Evolutionary conservation across 2,113 vertebrate genomes (phyloP).

Genomic region (Calonectris borealis): DNA sequence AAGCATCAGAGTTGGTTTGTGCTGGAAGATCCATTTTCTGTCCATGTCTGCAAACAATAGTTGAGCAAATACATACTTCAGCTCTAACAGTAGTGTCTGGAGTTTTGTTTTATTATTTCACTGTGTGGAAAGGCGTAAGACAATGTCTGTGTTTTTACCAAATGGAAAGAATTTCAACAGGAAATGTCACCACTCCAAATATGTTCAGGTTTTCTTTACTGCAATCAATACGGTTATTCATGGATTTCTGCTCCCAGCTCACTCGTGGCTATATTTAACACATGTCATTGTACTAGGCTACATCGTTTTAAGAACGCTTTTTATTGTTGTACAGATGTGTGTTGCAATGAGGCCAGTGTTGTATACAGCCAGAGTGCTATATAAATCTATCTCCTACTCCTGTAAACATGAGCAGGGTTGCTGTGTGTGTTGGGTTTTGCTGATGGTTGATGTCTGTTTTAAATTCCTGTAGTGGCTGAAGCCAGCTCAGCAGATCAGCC

Average conservation of each 20-base stretch:
- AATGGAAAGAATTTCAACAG: not conserved
- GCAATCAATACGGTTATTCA: conserved; percentile 42
- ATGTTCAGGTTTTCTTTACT: not conserved
- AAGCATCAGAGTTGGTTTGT: not conserved
- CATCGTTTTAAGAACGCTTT: not conserved
- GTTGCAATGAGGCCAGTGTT: not conserved
- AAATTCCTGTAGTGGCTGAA: not conserved
- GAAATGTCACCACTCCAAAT: not conserved
- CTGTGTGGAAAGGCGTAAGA: not conserved
- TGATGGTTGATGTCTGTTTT: not conserved
- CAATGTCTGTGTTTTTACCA: conserved; percentile 16
- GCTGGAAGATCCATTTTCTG: not conserved
- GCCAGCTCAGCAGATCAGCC: not conserved
- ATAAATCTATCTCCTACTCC: not conserved
- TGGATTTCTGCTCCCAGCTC: conserved; percentile 8
- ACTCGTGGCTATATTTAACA: conserved; percentile 12
- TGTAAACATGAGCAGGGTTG: not conserved
- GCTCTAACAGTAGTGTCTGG: not conserved
- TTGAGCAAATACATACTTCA: not conserved
- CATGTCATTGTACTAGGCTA: not conserved
- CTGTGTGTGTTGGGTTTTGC: not conserved
- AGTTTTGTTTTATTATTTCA: not conserved
- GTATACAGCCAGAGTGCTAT: not conserved
- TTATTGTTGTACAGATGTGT: not conserved
- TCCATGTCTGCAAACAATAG: not conserved